Conservation (phyloP, 2,797 vertebrate species). For the Adelosebastes latens region DNA sequence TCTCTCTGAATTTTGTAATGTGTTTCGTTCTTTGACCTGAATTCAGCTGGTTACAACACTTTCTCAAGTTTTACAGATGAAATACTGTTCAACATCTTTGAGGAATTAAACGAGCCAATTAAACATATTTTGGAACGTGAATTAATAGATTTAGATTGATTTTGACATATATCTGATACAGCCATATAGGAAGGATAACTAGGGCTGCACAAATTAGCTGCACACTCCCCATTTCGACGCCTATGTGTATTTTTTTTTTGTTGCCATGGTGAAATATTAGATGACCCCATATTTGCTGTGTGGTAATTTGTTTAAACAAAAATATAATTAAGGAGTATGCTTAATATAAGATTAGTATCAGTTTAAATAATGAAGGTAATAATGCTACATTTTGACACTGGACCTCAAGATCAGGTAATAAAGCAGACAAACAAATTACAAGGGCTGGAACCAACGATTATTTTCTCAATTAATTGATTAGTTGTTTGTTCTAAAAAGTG, state of each 20-base stretch:
- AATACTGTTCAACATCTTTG: background rate
- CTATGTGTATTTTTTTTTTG: background rate
- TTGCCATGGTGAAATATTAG: background rate
- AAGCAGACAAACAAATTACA: background rate
- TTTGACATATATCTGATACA: background rate
- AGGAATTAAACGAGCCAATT: background rate
- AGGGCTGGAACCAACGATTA: too few species aligned
- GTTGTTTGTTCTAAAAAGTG: too few species aligned
- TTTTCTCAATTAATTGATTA: too few species aligned
- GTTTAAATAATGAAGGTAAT: background rate
- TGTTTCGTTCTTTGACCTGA: constrained; percentile 5
- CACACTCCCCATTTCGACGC: background rate
- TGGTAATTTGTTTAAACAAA: background rate
- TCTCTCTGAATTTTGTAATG: background rate
- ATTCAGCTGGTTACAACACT: background rate
- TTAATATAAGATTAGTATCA: background rate
- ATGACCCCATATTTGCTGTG: background rate
- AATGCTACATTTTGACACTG: background rate
- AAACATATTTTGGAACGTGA: background rate
- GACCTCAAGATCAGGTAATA: background rate
- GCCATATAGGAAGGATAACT: background rate
- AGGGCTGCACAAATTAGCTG: background rate
- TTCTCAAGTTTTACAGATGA: background rate
- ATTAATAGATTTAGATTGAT: background rate
- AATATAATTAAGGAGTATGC: background rate